phyloP scores from a whole-genome alignment of 2,113 vertebrate species.

The Spheniscus mendiculus region DNA sequence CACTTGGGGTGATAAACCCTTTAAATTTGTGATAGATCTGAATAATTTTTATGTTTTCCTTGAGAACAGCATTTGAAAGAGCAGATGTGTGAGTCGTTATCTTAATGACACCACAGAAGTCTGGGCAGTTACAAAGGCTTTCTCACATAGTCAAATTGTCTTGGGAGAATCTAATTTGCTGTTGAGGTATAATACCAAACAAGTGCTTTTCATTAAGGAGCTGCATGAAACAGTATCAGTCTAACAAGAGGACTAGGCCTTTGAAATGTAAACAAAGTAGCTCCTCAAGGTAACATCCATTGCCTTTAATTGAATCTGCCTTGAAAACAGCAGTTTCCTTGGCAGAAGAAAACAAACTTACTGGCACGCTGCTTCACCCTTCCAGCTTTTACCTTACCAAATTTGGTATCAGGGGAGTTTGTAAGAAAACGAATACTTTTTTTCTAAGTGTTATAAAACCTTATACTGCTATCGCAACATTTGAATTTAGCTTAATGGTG shows the following conservation, averaged over 20 bases:
- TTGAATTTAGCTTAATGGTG: background rate
- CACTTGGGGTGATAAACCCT: background rate
- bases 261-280: constrained; percentile 51
- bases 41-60: background rate
- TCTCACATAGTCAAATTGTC: background rate
- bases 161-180: constrained; percentile 33
- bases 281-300: constrained; percentile 18
- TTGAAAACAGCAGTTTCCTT: background rate
- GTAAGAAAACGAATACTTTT: background rate
- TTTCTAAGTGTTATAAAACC: background rate
- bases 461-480: background rate
- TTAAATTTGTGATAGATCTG: background rate
- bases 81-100: constrained; percentile 1
- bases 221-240: constrained; percentile 1
- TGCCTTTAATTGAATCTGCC: constrained; percentile 16
- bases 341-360: background rate
- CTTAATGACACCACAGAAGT: background rate
- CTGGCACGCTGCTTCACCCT: background rate
- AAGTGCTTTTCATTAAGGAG: constrained; percentile 57
- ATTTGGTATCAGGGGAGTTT: background rate
- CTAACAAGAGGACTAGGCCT: background rate
- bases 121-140: background rate
- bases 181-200: constrained; percentile 26
- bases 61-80: background rate
- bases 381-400: background rate